Percentiles rank a stretch among this genome's conserved stretches.
phyloP scores from a whole-genome alignment of 2,888 invertebrate genomes.

The Sarcophaga carnaria region DNA sequence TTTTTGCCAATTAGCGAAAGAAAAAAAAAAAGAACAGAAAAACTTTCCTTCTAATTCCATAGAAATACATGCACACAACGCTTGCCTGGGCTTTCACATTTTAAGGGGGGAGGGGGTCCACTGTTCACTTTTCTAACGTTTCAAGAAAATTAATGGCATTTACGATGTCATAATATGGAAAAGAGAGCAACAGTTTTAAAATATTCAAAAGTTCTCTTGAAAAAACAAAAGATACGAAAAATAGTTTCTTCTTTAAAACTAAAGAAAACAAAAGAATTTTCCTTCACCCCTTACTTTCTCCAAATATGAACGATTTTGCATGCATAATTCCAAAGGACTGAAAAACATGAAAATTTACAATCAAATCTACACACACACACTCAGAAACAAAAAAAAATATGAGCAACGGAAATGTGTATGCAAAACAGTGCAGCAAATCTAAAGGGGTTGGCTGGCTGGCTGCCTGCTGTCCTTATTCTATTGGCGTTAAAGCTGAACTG shows the following conservation, averaged over 20 bases:
- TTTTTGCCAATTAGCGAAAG: no score
- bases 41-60: no score
- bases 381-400: no score
- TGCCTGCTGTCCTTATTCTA: neutral
- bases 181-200: slow-evolving; percentile 32
- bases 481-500: slow-evolving; percentile 51
- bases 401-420: neutral
- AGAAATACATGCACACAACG: no score
- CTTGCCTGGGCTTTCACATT: no score
- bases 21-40: no score
- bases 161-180: slow-evolving; percentile 4
- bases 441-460: neutral
- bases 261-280: neutral
- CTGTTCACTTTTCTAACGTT: neutral
- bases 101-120: no score
- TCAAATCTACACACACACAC: slow-evolving; percentile 10
- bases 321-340: slow-evolving; percentile 44
- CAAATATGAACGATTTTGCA: neutral
- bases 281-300: neutral
- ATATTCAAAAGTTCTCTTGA: slow-evolving; percentile 19
- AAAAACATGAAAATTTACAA: slow-evolving; percentile 20
- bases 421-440: slow-evolving; percentile 30
- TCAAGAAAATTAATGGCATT: neutral
- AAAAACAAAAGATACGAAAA: no score
- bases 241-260: no score